A percentile compares a stretch with the other conserved stretches of the same genome.
Evolutionary conservation across 1,140 invertebrate species (phyloP).

Genomic region (Heliconius hermathena): DNA sequence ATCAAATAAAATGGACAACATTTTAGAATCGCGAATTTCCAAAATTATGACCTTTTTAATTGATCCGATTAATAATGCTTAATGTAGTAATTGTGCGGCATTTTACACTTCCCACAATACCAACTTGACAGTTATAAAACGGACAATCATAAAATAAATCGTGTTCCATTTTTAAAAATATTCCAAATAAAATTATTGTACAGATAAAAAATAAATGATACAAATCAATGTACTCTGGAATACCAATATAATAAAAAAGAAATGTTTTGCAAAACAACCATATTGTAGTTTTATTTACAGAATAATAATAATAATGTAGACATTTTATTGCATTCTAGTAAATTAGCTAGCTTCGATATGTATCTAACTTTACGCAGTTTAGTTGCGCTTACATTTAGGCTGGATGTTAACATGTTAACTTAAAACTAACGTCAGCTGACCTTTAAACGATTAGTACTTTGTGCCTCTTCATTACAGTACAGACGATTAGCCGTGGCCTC

Average conservation of each 20-base stretch:
- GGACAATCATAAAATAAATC: neutral
- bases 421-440: constrained; percentile 8
- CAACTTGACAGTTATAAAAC: neutral
- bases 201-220: constrained; percentile 4
- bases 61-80: constrained; percentile 53
- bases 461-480: constrained; percentile 15
- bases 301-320: constrained; percentile 7
- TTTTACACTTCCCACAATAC: constrained; percentile 34
- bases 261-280: neutral
- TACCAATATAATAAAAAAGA: neutral
- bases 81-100: constrained; percentile 66
- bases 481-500: too few species aligned
- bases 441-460: constrained; percentile 16
- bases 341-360: constrained; percentile 47
- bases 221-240: neutral
- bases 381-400: constrained; percentile 21
- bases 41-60: constrained; percentile 39
- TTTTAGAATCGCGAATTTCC: constrained; percentile 14
- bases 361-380: constrained; percentile 34
- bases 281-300: constrained; percentile 12
- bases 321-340: constrained; percentile 22
- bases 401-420: neutral
- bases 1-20: constrained; percentile 45
- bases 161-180: neutral
- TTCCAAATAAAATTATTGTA: constrained; percentile 1